Evolutionary conservation across 1,140 invertebrate species (phyloP).

Genomic region (Kradibia gibbosae): DNA sequence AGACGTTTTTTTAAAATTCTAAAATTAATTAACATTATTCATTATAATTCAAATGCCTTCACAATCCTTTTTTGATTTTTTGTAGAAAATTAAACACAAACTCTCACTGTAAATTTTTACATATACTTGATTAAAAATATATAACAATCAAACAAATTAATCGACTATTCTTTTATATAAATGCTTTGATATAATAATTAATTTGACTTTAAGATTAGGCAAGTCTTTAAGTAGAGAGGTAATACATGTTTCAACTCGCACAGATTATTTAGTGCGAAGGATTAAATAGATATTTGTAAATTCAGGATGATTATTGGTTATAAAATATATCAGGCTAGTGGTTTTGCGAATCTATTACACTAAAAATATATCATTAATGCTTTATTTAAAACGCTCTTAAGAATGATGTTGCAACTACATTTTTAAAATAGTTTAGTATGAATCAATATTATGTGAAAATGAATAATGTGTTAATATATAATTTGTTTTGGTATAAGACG

Average conservation of each 20-base stretch:
- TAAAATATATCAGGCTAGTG: conserved; percentile 18
- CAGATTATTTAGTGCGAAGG: conserved; percentile 17
- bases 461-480: conserved; percentile 36
- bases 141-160: not conserved
- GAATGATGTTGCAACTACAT: conserved; percentile 8
- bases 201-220: conserved; percentile 1
- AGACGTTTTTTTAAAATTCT: not conserved
- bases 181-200: not conserved
- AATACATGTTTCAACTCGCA: conserved; percentile 58
- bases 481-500: conserved; percentile 11
- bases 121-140: not conserved
- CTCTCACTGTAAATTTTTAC: not conserved
- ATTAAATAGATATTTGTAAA: not conserved
- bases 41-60: not conserved
- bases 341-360: conserved; percentile 19
- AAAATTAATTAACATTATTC: not conserved
- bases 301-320: not conserved
- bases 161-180: conserved; percentile 9
- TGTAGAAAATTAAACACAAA: not conserved
- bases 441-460: conserved; percentile 29
- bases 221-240: not conserved
- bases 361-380: not conserved
- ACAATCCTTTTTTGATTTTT: not conserved
- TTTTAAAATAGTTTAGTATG: conserved; percentile 14
- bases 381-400: not conserved